Evolutionary conservation across 2,888 invertebrate species (phyloP).

Genomic region (Tiphia femorata): DNA sequence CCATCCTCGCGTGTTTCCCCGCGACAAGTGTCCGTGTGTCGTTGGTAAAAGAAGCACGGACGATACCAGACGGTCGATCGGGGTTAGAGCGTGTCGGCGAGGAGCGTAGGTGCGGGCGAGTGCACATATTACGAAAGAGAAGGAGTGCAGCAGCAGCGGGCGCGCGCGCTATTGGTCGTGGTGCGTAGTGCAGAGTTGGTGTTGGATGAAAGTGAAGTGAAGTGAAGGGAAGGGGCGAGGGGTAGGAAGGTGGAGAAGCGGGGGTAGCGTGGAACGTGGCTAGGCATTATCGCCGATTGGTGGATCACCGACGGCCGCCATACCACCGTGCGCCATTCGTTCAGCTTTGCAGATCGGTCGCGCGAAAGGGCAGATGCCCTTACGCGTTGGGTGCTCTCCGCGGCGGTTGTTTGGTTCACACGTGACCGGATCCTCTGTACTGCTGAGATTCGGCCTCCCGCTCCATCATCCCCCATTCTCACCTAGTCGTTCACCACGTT

Average conservation of each 20-base stretch:
- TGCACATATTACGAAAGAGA: neutral
- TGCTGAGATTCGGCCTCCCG: conserved; percentile 20
- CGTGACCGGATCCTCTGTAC: conserved; percentile 32
- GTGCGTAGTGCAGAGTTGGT: neutral
- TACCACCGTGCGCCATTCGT: conserved; percentile 34
- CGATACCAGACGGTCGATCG: too few species aligned
- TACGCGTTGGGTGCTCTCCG: conserved; percentile 31
- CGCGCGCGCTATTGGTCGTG: neutral
- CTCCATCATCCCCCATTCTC: neutral
- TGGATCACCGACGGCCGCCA: conserved; percentile 25
- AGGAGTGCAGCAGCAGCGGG: neutral
- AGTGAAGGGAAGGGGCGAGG: neutral
- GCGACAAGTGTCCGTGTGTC: too few species aligned
- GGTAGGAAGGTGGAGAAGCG: conserved; percentile 3
- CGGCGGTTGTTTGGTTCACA: conserved; percentile 31
- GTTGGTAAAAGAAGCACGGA: too few species aligned
- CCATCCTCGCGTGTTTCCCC: too few species aligned
- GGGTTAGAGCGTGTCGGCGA: neutral
- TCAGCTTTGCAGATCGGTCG: conserved; percentile 19
- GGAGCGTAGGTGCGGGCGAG: neutral
- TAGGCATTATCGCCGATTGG: conserved; percentile 20
- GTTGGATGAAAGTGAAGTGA: neutral
- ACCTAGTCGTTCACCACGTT: neutral
- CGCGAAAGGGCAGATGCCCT: conserved; percentile 41
- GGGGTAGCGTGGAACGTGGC: conserved; percentile 5